Evolutionary conservation across 1,140 invertebrate genomes (phyloP), one percentile per base, ranked within the genome.

Genomic region (Homarus americanus): DNA sequence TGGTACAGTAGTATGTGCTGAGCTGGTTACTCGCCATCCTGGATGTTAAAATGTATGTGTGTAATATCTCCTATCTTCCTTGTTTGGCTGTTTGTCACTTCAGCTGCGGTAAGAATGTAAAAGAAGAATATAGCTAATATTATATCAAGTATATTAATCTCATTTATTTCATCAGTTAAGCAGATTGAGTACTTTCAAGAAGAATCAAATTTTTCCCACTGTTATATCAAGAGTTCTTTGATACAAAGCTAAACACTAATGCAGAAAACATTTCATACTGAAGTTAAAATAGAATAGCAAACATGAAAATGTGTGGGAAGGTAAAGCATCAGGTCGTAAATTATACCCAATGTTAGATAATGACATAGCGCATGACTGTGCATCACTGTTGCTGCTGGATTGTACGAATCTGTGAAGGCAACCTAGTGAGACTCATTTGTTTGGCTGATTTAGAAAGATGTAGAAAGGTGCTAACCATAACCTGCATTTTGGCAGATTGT

Each of bases 401-500:
- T 15, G 32, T 76, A 41, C 24, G 76, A 49, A 20, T 79, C 36
- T 79, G 32, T 41, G 32, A 69, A 69, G n/a, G 63, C 63, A 69
- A 69, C 63, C 41, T 49, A 75, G 83, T 75, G 66, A 73, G 83
- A 85, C 36, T 24, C 40, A 78, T 79, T 87, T 53, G 69, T 86
- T 36, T 69, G 49, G 85, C 53, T 24, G 34, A 66, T 69, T 38
- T 53, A 87, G 69, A 63, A 83, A 75, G 53, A 34, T 82, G 66
- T 82, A 89, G 87, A 83, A 90, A 90, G 88, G 88, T 90, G 88
- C 88, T 90, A 90, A 90, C 66, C 88, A 58, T 38, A 63, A n/a
- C 36, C 80, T 84, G 88, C 88, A 76, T 90, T 90, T 90, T 83
- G 80, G 88, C 88, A 90, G 80, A 76, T 40, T 41, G 36, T 88